A percentile compares a stretch with the other conserved stretches of the same genome.
Evolutionary conservation across 2,888 invertebrate species (phyloP).

Genomic region (Geotrupes spiniger): DNA sequence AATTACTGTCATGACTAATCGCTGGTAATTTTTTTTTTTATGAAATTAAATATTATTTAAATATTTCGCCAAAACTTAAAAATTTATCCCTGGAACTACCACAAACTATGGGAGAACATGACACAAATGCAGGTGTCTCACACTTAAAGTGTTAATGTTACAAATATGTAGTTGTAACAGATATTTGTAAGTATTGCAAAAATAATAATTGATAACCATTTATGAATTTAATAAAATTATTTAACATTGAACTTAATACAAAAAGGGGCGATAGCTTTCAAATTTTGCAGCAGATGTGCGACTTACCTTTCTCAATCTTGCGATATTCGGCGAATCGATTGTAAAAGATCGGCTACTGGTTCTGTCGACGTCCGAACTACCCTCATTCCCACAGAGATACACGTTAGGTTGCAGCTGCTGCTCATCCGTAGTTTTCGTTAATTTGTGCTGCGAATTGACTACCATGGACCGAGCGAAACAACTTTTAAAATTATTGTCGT

Average conservation of each 20-base stretch:
- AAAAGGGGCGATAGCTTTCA: neutral
- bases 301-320: constrained; percentile 17
- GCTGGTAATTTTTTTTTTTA: too few species aligned
- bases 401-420: constrained; percentile 19
- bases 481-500: constrained; percentile 44
- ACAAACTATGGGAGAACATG: too few species aligned
- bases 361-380: constrained; percentile 12
- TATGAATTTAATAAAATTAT: constrained; percentile 2
- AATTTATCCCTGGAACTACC: too few species aligned
- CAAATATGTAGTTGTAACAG: neutral
- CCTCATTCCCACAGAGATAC: too few species aligned
- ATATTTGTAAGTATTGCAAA: neutral
- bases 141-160: neutral
- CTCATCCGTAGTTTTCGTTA: constrained; percentile 11
- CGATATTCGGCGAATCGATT: constrained; percentile 7
- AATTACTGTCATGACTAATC: too few species aligned
- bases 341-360: constrained; percentile 9
- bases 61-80: too few species aligned
- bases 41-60: too few species aligned
- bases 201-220: neutral
- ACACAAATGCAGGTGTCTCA: neutral
- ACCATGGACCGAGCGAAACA: constrained; percentile 47
- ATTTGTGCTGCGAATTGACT: constrained; percentile 43
- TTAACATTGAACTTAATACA: neutral
- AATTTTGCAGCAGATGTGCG: neutral